Conservation (phyloP, 2,888 invertebrate species). For the Conops quadrifasciatus region DNA sequence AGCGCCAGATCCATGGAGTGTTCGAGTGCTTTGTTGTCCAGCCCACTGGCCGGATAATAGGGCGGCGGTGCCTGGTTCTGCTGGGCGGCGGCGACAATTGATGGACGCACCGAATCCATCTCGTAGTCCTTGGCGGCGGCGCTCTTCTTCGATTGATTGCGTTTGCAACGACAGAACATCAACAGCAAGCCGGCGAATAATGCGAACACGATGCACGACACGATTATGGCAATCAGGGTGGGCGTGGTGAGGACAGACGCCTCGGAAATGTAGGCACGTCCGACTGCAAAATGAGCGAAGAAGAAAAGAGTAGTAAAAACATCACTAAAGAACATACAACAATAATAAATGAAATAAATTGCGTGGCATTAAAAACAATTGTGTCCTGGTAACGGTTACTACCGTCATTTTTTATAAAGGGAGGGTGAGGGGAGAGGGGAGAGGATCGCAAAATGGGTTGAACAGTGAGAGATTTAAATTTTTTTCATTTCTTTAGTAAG, state of each 20-base stretch:
- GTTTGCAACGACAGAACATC: conserved; percentile 86
- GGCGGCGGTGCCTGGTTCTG: conserved; percentile 89
- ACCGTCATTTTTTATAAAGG: neutral
- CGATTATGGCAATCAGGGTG: conserved; percentile 79
- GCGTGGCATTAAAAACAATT: conserved; percentile 27
- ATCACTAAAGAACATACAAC: conserved; percentile 12
- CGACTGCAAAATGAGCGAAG: conserved; percentile 68
- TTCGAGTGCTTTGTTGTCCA: conserved; percentile 92
- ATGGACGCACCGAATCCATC: conserved; percentile 86
- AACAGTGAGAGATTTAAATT: too few species aligned
- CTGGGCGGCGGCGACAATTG: conserved; percentile 81
- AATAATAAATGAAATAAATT: conserved; percentile 18
- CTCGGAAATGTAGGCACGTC: conserved; percentile 82
- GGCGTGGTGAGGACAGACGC: conserved; percentile 80
- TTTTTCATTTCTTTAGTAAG: too few species aligned
- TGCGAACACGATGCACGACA: conserved; percentile 82
- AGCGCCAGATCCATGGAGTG: conserved; percentile 87
- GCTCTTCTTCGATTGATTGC: conserved; percentile 83
- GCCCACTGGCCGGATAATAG: conserved; percentile 85
- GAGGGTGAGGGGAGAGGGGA: neutral
- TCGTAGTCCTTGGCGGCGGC: conserved; percentile 86
- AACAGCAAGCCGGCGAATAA: conserved; percentile 78
- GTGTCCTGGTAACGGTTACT: neutral
- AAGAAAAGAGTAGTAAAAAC: conserved; percentile 33
- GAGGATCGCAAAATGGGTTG: neutral